phyloP scores from a whole-genome alignment of 2,113 vertebrate species.

The Stegostoma tigrinum region DNA sequence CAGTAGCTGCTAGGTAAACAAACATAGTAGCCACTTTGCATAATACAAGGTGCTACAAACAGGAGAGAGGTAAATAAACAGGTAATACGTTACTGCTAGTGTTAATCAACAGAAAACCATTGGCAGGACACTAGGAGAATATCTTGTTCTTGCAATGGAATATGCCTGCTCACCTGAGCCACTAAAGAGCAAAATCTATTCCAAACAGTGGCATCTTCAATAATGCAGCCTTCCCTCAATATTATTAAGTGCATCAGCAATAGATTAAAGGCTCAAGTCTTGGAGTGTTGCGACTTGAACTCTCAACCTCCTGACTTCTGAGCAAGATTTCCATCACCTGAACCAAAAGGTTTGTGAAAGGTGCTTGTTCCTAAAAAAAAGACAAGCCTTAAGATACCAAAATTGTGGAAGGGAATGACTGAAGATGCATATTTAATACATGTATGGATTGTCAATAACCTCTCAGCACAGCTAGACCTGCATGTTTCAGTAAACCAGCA shows the following conservation, averaged over 20 bases:
- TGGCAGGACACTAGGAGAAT: not conserved
- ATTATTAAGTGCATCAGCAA: not conserved
- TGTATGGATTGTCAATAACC: not conserved
- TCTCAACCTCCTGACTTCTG: not conserved
- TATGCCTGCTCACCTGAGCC: not conserved
- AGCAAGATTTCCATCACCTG: not conserved
- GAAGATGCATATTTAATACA: not conserved
- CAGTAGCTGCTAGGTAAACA: not conserved
- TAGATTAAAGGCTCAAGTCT: not conserved
- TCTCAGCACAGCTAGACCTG: not conserved
- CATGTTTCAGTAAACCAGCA: not conserved
- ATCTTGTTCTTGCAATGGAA: not conserved
- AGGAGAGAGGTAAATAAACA: not conserved
- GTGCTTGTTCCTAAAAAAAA: not conserved
- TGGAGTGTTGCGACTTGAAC: not conserved
- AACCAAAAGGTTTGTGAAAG: no score
- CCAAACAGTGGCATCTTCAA: not conserved
- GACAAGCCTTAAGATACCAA: not conserved
- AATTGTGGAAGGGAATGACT: not conserved
- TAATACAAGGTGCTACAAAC: not conserved
- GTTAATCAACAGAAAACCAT: not conserved
- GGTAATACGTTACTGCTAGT: not conserved
- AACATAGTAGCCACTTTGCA: not conserved
- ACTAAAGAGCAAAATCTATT: constrained; percentile 6
- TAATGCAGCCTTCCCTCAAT: no score